Evolutionary conservation across 2,888 invertebrate genomes (phyloP).

Genomic region (Synanthedon vespiformis): DNA sequence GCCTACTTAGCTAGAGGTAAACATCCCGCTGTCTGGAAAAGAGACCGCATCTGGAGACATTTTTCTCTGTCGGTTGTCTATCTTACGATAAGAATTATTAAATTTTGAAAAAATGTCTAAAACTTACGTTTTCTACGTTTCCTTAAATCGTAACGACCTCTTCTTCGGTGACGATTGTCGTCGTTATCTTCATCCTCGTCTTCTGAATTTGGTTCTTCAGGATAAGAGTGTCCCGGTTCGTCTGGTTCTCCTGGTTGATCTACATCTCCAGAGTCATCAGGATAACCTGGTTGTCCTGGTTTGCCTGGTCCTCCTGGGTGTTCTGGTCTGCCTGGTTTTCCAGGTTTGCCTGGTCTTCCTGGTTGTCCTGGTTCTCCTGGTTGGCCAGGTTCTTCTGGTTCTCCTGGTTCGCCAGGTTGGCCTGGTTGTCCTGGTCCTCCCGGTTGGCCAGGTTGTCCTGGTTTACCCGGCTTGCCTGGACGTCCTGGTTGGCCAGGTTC

Average conservation of each 20-base stretch:
- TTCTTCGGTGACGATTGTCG: not conserved
- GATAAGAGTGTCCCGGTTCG: not conserved
- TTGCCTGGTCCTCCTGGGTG: not conserved
- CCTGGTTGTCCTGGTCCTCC: not conserved
- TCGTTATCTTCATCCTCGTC: conserved; percentile 1
- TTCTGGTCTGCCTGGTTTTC: not conserved
- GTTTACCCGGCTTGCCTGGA: not conserved
- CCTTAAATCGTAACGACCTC: conserved; percentile 1
- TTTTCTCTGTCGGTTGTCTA: too few relatives aligned
- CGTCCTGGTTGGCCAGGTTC: not conserved
- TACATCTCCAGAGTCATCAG: too few relatives aligned
- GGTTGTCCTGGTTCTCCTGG: not conserved
- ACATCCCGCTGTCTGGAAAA: too few relatives aligned
- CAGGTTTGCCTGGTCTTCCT: not conserved
- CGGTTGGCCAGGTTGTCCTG: not conserved
- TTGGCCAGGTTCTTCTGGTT: not conserved
- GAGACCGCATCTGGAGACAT: too few relatives aligned
- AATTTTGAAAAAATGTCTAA: not conserved
- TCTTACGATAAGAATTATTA: too few relatives aligned
- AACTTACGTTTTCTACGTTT: not conserved
- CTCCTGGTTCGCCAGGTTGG: not conserved
- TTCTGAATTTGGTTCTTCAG: not conserved
- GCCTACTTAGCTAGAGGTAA: too few relatives aligned
- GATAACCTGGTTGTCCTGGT: not conserved
- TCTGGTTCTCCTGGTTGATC: not conserved